These are phyloP conservation scores for Lepidotrigona ventralis DNA, from an alignment of 1,140 invertebrate genomes.

Conservation along the genomic window DNA sequence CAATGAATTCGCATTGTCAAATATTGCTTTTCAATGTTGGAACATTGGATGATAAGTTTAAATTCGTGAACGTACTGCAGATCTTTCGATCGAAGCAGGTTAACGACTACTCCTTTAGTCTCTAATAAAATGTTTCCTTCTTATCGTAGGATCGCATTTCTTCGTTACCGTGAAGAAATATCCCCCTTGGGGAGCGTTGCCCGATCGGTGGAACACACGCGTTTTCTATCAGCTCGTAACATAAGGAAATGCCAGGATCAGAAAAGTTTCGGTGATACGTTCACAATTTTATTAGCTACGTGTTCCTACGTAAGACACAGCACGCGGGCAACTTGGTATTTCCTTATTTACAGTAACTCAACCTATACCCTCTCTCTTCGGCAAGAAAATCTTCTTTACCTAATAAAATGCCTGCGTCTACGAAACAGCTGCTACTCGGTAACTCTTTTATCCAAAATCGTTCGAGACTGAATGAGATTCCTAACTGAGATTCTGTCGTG, in stretches of 20 bases:
- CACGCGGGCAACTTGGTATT: constrained; percentile 26
- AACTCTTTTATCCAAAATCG: neutral
- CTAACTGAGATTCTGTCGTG: too few relatives aligned
- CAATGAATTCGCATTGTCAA: too few relatives aligned
- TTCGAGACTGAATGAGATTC: neutral
- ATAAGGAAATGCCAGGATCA: constrained; percentile 27
- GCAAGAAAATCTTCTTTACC: neutral
- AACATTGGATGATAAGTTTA: too few relatives aligned
- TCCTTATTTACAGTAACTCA: constrained; percentile 32
- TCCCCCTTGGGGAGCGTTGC: constrained; percentile 17
- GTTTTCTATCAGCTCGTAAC: constrained; percentile 30
- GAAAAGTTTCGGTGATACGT: constrained; percentile 46
- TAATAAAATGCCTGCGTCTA: neutral
- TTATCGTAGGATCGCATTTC: constrained; percentile 6
- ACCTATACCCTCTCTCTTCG: neutral
- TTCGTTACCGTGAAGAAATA: constrained; percentile 16
- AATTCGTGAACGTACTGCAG: neutral
- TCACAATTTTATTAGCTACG: constrained; percentile 34
- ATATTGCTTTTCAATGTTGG: too few relatives aligned
- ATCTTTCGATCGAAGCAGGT: neutral
- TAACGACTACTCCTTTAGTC: neutral
- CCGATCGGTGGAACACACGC: constrained; percentile 53
- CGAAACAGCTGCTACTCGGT: neutral
- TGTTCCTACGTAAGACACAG: neutral
- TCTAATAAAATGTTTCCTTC: constrained; percentile 45